Percentiles rank a stretch among this genome's conserved stretches.
Conservation (phyloP, 2,888 invertebrate genomes). For the Ennomos quercinarius region DNA sequence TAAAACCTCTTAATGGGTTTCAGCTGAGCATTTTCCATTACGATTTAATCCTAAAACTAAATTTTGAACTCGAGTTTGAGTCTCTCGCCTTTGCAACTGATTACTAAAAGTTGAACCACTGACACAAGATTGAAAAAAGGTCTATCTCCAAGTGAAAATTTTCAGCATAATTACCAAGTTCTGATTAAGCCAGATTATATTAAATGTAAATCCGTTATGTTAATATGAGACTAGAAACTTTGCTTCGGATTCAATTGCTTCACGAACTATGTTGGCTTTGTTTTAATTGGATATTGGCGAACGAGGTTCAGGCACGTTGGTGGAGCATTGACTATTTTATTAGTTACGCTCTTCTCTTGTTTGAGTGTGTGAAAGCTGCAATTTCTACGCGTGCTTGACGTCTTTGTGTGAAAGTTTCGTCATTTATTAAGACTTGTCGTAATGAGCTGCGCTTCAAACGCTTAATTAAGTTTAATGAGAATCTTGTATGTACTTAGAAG, state of each 20-base stretch:
- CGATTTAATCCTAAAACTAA: too few relatives aligned
- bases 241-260: slow-evolving; percentile 30
- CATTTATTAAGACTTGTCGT: too few relatives aligned
- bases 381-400: too few relatives aligned
- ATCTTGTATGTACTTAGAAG: too few relatives aligned
- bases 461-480: too few relatives aligned
- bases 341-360: background rate
- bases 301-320: background rate
- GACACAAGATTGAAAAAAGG: slow-evolving; percentile 1
- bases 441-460: too few relatives aligned
- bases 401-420: too few relatives aligned
- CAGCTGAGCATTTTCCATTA: too few relatives aligned
- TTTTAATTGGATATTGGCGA: slow-evolving; percentile 30
- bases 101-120: background rate
- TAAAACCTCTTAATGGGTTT: too few relatives aligned
- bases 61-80: too few relatives aligned
- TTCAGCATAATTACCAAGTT: slow-evolving; percentile 6
- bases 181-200: slow-evolving; percentile 26
- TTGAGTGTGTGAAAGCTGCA: background rate
- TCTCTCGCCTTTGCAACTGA: too few relatives aligned
- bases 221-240: slow-evolving; percentile 35
- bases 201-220: slow-evolving; percentile 33
- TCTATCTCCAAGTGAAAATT: background rate
- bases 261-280: slow-evolving; percentile 25
- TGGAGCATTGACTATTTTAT: too few relatives aligned